phyloP scores from a whole-genome alignment of 2,113 vertebrate species.

The Rhynchomys soricoides region DNA sequence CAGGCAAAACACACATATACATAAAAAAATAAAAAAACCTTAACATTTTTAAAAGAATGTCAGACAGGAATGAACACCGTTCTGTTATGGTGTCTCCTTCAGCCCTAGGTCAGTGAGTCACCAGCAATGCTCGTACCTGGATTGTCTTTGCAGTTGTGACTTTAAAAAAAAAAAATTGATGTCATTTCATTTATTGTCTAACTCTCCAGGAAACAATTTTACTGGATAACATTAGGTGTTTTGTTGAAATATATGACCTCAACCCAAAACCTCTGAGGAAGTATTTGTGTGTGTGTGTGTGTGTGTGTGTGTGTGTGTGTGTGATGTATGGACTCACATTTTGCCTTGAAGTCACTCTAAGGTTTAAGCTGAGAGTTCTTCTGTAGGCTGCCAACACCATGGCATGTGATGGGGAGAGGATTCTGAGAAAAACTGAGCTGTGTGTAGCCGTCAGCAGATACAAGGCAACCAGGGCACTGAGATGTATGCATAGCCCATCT shows the following conservation, averaged over 20 bases:
- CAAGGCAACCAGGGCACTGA: background rate
- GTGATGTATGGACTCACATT: background rate
- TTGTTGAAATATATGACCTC: slow-evolving; percentile 6
- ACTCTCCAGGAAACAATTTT: slow-evolving; percentile 39
- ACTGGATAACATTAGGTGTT: slow-evolving; percentile 1
- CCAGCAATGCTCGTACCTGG: background rate
- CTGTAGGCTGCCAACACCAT: background rate
- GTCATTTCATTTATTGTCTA: slow-evolving; percentile 44
- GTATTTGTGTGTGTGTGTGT: background rate
- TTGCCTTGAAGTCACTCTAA: slow-evolving; percentile 11
- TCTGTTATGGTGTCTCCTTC: background rate
- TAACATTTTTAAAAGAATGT: background rate
- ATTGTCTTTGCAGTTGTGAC: background rate
- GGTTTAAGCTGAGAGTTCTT: background rate
- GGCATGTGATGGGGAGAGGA: background rate
- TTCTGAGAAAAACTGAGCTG: background rate
- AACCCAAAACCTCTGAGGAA: background rate
- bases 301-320: background rate
- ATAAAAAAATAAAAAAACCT: background rate
- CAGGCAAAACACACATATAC: background rate
- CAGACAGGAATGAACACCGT: background rate
- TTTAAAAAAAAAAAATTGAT: background rate
- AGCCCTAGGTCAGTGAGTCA: background rate
- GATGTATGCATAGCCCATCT: background rate
- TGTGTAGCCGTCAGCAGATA: background rate